Evolutionary conservation across 1,140 invertebrate genomes (phyloP), one percentile per base, ranked within the genome.

Genomic region (Aphidius gifuensis): DNA sequence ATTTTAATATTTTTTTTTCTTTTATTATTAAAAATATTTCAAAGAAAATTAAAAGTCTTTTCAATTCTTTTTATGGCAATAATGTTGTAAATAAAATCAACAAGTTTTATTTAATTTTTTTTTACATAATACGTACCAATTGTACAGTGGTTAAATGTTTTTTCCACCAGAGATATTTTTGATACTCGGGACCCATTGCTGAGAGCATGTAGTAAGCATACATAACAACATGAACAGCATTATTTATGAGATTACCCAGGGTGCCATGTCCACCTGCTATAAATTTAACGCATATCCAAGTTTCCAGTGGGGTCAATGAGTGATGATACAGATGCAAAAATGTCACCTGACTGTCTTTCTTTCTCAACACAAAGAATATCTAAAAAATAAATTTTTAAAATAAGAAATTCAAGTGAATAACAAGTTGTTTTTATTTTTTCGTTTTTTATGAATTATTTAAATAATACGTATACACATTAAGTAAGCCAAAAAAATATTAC

Each of bases 141-240:
- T 97, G 94, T 54, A 96, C 82, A 38, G 88, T 89, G 1, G 94
- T 97, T 58, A 97, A 86, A 74, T 97, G 91, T 75, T 93, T 94
- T 79, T 97, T 97, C 93, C 94, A 97, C 93, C 94, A 96, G 11
- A 97, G 80, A 72, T 92, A 96, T 74, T 93, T 93, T 76, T 93
- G 90, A 77, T 93, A 93, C 71, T 92, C 85, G 5, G 93, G 93
- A 42, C 94, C 93, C 87, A 96, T 88, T 5, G 94, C 93, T 1
- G 94, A 86, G 70, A 96, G 83, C 86, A 94, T 90, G 78, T 97
- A 97, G 77, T 97, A 97, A 57, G 86, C 85, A 77, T 97, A 97
- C 93, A 96, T 96, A 66, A 95, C 86, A n/a, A 96, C 86, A 74
- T 98, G 96, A 5, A 98, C 94, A 45, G 94, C 86, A 74, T 94